Conservation (phyloP, 2,797 vertebrate species). For the Synanceia verrucosa region DNA sequence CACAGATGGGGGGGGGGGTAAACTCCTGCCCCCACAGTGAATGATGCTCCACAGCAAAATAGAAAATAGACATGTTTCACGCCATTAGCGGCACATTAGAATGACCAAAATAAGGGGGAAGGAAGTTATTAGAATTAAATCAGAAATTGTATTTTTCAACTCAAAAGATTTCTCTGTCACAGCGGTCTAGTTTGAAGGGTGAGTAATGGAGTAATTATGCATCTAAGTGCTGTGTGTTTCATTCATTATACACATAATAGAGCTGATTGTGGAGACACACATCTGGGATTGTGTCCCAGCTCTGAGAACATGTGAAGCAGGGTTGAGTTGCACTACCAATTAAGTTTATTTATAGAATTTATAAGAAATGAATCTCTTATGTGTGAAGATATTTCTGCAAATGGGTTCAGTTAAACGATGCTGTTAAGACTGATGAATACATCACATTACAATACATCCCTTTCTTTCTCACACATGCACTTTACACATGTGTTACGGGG, state of each 20-base stretch:
- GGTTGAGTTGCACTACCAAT: not conserved
- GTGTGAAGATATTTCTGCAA: not conserved
- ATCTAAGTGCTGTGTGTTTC: not conserved
- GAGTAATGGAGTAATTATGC: not conserved
- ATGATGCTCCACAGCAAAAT: constrained; percentile 19
- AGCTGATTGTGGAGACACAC: not conserved
- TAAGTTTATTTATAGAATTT: not conserved
- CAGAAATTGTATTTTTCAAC: not conserved
- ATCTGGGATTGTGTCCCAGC: not conserved
- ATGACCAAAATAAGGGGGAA: constrained; percentile 15
- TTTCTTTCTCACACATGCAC: constrained; percentile 1
- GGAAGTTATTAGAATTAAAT: not conserved
- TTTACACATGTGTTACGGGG: constrained; percentile 1
- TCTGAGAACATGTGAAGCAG: not conserved
- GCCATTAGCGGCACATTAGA: constrained; percentile 17
- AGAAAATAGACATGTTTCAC: constrained; percentile 30
- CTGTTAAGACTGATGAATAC: constrained; percentile 9
- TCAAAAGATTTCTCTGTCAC: not conserved
- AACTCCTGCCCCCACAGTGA: constrained; percentile 40
- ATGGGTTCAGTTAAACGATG: not conserved
- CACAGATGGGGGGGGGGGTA: not conserved
- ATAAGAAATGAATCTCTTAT: not conserved
- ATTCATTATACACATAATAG: not conserved
- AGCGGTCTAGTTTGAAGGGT: not conserved
- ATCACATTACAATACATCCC: not conserved